A percentile compares a stretch with the other conserved stretches of the same genome.
These are phyloP conservation scores for Vidua macroura DNA, from an alignment of 2,113 vertebrate genomes.

Conservation along the genomic window DNA sequence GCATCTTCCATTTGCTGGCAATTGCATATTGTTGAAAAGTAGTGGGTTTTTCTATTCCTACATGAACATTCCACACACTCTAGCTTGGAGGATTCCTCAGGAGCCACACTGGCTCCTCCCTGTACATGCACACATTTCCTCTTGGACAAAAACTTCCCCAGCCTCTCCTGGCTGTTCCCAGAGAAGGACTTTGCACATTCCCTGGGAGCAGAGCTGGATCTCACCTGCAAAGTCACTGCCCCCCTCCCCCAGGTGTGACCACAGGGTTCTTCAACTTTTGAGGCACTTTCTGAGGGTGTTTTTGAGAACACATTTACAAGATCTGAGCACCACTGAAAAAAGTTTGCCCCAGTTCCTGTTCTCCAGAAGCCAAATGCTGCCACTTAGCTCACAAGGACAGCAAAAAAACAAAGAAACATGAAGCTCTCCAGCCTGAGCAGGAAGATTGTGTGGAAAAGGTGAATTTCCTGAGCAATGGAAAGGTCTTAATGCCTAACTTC, in stretches of 20 bases:
- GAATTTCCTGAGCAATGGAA: neutral
- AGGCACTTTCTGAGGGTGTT: neutral
- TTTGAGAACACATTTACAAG: neutral
- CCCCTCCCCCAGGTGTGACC: accelerated
- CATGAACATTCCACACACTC: neutral
- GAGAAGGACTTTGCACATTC: accelerated
- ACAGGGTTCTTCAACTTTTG: neutral
- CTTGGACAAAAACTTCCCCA: neutral
- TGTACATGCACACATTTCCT: accelerated
- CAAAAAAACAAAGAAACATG: neutral
- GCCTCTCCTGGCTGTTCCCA: neutral
- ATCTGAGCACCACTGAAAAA: neutral
- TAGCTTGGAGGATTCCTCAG: neutral
- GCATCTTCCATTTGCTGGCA: neutral
- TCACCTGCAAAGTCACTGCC: neutral
- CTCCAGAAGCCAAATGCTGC: neutral
- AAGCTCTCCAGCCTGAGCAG: neutral
- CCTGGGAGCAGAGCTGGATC: neutral
- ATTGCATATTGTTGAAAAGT: neutral
- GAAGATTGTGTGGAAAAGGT: neutral
- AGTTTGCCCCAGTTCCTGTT: neutral
- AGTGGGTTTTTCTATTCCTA: neutral
- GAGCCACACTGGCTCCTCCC: neutral
- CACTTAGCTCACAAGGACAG: neutral
- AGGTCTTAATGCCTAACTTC: neutral